Base-by-base conservation (phyloP, 35 echinoderm and acorn worm genomes). In the Acanthaster planci region DNA sequence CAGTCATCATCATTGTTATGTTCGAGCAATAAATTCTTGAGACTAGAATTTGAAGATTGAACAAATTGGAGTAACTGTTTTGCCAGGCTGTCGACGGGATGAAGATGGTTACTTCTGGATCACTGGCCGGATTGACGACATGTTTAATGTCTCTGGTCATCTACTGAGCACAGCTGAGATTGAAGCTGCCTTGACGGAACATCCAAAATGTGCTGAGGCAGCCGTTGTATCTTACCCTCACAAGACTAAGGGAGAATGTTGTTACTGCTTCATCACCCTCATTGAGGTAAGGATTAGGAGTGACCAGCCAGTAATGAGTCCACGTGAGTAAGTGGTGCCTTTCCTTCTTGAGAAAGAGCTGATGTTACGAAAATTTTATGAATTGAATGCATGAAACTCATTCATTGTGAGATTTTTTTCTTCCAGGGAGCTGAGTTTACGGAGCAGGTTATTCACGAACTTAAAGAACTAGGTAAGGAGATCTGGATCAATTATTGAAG, bases 131-230 rank as follows among this genome's bases (percentile, higher is more conserved):
- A 93, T 99, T 34, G 96, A 99, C 59, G 96, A 99, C 78, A 99
- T 99, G 96, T 91, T 99, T 37, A 99, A 99, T 42, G 96, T 99
- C 2, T 99, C 96, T n/a, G 96, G 96, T 52, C 96, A 99, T 84
- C 86, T 99, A n/a, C 81, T 99, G 2, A 99, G 96, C 38, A 99
- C 96, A 0, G 96, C 96, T 18, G 92, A 94, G 86, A 94, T 99
- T n/a, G 96, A 99, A 56, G 90, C 91, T 6, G 75, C 96, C 30
- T 27, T 99, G 0, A 90, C 93, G 15, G 96, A 99, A 50, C 85
- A 91, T n/a, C 58, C 77, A 5, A 84, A 93, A 29, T 82, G 91
- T 26, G 96, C 96, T 0, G 96, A 99, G 77, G 96, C 96, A 7
- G 96, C 96, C 2, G 96, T 89, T 1, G 92, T 99, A 15, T 88